These are phyloP conservation scores for Drosophila arawakana DNA, from an alignment of 1,140 invertebrate species.

Conservation along the genomic window DNA sequence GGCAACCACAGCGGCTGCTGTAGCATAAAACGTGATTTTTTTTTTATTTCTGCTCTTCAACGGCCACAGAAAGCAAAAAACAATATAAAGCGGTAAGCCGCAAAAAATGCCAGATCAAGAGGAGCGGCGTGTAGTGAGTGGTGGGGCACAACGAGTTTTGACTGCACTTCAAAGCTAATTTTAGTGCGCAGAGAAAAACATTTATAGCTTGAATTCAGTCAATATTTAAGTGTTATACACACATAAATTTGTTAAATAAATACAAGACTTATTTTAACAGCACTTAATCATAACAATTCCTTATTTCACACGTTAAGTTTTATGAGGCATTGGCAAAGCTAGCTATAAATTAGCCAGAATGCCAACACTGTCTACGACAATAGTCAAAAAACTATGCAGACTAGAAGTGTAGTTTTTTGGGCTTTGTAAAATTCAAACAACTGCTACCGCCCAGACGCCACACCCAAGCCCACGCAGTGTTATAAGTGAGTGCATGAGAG, in stretches of 20 bases:
- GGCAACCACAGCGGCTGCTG: not conserved
- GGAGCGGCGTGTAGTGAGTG: not conserved
- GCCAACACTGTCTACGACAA: not conserved
- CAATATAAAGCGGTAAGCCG: constrained; percentile 9
- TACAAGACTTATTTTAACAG: too few species aligned
- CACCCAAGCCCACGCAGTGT: constrained; percentile 17
- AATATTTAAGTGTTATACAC: too few species aligned
- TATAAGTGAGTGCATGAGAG: constrained; percentile 36
- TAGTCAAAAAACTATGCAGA: constrained; percentile 53
- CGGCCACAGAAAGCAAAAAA: constrained; percentile 10
- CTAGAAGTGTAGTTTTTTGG: constrained; percentile 53
- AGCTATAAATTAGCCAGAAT: too few species aligned
- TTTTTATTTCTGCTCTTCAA: not conserved
- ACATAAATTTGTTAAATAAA: too few species aligned
- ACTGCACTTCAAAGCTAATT: too few species aligned
- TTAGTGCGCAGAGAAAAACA: too few species aligned
- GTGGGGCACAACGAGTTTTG: constrained; percentile 16
- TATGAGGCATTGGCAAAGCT: too few species aligned
- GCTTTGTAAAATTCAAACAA: constrained; percentile 64
- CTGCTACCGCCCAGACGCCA: constrained; percentile 19
- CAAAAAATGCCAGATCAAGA: constrained; percentile 15
- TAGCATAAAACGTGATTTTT: constrained; percentile 28
- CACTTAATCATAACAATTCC: too few species aligned
- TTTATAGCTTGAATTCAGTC: too few species aligned
- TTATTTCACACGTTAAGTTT: too few species aligned